phyloP scores from a whole-genome alignment of 2,888 invertebrate species.

The Loripinus fragilis region DNA sequence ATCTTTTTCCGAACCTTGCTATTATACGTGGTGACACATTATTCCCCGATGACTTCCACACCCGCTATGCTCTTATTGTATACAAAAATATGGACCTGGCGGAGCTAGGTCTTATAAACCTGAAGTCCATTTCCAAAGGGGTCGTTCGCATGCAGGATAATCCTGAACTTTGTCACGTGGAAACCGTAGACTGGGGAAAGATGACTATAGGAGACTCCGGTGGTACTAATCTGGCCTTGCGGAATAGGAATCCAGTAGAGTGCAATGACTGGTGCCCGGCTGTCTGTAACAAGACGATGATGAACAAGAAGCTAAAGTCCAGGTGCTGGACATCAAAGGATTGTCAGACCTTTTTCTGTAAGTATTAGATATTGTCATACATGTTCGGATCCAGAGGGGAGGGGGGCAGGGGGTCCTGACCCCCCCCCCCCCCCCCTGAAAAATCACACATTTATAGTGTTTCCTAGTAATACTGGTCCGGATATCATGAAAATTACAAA shows the following conservation, averaged over 20 bases:
- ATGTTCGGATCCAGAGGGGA: no score
- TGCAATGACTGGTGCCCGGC: slow-evolving; percentile 74
- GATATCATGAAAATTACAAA: no score
- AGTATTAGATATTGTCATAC: no score
- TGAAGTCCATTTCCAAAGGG: slow-evolving; percentile 90
- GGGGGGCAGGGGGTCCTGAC: no score
- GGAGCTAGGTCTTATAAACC: slow-evolving; percentile 88
- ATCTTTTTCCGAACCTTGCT: slow-evolving; percentile 95
- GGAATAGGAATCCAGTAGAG: slow-evolving; percentile 84
- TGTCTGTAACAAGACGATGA: slow-evolving; percentile 59
- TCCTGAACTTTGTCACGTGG: slow-evolving; percentile 93
- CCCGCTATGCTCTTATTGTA: slow-evolving; percentile 93
- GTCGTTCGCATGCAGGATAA: slow-evolving; percentile 96
- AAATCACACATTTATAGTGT: no score
- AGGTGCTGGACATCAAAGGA: no score
- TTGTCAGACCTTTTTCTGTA: no score
- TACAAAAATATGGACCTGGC: slow-evolving; percentile 89
- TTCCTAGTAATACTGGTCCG: no score
- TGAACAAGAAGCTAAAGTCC: no score
- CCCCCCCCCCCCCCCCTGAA: no score
- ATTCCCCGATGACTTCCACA: slow-evolving; percentile 84
- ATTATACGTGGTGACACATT: slow-evolving; percentile 95
- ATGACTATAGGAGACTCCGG: slow-evolving; percentile 86
- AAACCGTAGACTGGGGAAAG: slow-evolving; percentile 95
- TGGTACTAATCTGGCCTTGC: slow-evolving; percentile 87